Evolutionary conservation across 1,140 invertebrate genomes (phyloP).

Genomic region (Fopius arisanus): DNA sequence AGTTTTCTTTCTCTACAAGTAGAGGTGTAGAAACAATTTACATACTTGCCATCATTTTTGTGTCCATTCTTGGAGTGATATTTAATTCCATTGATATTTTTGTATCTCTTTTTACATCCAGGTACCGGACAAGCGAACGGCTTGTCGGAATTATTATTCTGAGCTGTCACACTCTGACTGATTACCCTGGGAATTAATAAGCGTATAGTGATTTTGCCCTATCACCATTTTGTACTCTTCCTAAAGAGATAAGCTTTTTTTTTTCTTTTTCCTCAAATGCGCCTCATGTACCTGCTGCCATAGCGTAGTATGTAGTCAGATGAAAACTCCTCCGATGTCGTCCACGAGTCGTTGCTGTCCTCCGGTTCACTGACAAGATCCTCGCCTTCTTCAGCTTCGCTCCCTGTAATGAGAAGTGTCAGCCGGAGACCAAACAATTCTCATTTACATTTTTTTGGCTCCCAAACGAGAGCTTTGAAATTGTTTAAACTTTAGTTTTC

Average conservation of each 20-base stretch:
- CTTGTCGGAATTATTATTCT: slow-evolving; percentile 67
- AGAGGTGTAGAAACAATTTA: slow-evolving; percentile 38
- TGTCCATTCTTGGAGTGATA: slow-evolving; percentile 87
- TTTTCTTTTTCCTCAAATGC: slow-evolving; percentile 25
- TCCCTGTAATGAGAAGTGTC: slow-evolving; percentile 62
- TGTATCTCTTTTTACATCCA: slow-evolving; percentile 86
- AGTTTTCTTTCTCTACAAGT: slow-evolving; percentile 5
- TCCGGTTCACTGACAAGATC: slow-evolving; percentile 72
- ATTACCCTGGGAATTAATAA: slow-evolving; percentile 37
- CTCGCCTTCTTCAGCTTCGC: slow-evolving; percentile 74
- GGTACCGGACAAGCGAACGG: slow-evolving; percentile 83
- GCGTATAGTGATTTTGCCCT: slow-evolving; percentile 26
- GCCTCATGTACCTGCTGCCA: slow-evolving; percentile 70
- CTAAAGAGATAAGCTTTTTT: slow-evolving; percentile 14
- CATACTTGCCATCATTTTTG: slow-evolving; percentile 81
- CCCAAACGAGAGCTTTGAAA: too few relatives aligned
- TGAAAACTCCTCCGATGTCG: slow-evolving; percentile 78
- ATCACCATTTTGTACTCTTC: slow-evolving; percentile 14
- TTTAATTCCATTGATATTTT: slow-evolving; percentile 88
- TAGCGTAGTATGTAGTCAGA: slow-evolving; percentile 79
- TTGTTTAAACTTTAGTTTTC: too few relatives aligned
- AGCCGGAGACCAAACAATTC: not conserved
- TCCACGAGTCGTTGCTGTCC: slow-evolving; percentile 84
- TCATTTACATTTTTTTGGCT: not conserved
- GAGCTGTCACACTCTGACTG: slow-evolving; percentile 33